These are phyloP conservation scores for Lontra canadensis DNA, from an alignment of 2,113 vertebrate genomes.

Conservation along the genomic window DNA sequence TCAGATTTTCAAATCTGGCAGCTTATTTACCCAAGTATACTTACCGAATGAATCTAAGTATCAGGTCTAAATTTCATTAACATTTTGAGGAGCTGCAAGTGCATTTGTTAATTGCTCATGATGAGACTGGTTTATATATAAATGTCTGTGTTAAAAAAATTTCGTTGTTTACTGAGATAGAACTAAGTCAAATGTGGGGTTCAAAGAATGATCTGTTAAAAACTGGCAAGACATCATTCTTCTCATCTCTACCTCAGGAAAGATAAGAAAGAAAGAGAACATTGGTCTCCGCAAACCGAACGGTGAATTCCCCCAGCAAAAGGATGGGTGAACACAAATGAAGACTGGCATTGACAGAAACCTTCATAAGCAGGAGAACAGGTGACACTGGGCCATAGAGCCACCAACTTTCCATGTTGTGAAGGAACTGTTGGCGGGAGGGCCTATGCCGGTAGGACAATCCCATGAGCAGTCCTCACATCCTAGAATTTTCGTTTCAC, in stretches of 20 bases:
- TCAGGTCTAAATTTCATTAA: constrained; percentile 39
- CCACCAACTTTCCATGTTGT: not conserved
- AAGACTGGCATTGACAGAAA: not conserved
- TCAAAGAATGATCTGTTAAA: not conserved
- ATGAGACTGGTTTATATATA: constrained; percentile 23
- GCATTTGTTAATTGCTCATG: constrained; percentile 31
- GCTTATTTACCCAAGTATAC: not conserved
- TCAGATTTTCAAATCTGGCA: not conserved
- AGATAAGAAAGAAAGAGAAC: not conserved
- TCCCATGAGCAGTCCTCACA: not conserved
- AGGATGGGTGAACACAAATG: not conserved
- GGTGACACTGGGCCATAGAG: not conserved
- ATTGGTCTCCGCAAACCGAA: not conserved
- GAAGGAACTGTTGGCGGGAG: not conserved
- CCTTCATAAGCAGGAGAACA: not conserved
- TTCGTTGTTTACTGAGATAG: not conserved
- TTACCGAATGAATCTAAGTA: constrained; percentile 8
- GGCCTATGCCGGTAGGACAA: not conserved
- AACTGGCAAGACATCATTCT: not conserved
- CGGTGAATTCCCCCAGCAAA: not conserved
- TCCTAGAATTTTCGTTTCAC: not conserved
- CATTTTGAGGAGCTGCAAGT: constrained; percentile 12
- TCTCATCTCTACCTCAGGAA: not conserved
- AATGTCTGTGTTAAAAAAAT: not conserved
- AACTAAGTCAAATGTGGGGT: not conserved